Percentiles rank a stretch among this genome's conserved stretches.
Evolutionary conservation across 2,888 invertebrate species (phyloP).

Genomic region (Drosophila yooni): DNA sequence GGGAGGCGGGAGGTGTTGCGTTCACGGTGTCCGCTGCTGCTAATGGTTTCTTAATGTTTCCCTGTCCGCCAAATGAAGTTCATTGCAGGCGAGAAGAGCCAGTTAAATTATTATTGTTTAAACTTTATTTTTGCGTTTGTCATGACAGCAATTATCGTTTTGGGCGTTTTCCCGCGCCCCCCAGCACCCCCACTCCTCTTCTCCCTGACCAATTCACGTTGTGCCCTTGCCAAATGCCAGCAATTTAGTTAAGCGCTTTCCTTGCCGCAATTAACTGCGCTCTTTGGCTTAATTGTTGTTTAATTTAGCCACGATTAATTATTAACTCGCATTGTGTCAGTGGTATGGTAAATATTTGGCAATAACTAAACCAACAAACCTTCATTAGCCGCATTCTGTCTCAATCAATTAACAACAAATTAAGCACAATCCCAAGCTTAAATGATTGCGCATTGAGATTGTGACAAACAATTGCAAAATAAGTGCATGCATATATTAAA

Average conservation of each 20-base stretch:
- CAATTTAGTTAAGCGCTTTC: conserved; percentile 59
- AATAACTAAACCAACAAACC: conserved; percentile 8
- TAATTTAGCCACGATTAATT: conserved; percentile 56
- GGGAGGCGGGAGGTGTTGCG: not conserved
- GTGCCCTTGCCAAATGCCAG: conserved; percentile 47
- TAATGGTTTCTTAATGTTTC: conserved; percentile 78
- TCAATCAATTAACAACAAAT: conserved; percentile 35
- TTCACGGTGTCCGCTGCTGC: conserved; percentile 61
- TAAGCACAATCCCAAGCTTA: not conserved
- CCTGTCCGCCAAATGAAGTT: conserved; percentile 36
- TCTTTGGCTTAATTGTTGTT: conserved; percentile 56
- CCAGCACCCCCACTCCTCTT: not conserved
- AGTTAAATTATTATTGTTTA: conserved; percentile 77
- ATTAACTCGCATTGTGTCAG: conserved; percentile 23
- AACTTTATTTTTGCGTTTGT: conserved; percentile 78
- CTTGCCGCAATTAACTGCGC: conserved; percentile 56
- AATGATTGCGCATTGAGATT: not conserved
- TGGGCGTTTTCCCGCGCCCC: conserved; percentile 25
- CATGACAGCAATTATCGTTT: conserved; percentile 79
- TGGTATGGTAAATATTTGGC: conserved; percentile 16
- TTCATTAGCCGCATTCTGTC: conserved; percentile 24
- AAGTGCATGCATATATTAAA: not conserved
- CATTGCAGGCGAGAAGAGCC: conserved; percentile 41
- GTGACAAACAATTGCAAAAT: not conserved
- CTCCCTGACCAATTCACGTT: conserved; percentile 26